Evolutionary conservation across 2,797 vertebrate species (phyloP).

Genomic region (Mallotus villosus): DNA sequence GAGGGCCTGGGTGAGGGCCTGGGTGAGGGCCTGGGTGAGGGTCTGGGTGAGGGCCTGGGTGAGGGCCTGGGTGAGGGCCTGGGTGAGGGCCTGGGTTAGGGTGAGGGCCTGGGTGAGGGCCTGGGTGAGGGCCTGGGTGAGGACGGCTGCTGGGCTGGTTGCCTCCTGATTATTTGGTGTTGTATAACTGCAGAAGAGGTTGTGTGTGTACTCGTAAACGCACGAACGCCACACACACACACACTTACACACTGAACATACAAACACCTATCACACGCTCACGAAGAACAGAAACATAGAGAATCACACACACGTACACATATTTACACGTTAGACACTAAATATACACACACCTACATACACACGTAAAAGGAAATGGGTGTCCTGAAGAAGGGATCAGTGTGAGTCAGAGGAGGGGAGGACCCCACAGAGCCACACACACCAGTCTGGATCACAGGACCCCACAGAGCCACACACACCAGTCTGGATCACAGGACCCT

Average conservation of each 20-base stretch:
- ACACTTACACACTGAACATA: neutral
- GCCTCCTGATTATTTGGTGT: slow-evolving; percentile 15
- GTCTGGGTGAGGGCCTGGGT: too few species aligned
- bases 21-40: slow-evolving; percentile 21
- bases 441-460: too few species aligned
- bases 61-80: slow-evolving; percentile 21
- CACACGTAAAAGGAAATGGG: neutral
- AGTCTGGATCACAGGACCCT: too few species aligned
- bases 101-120: slow-evolving; percentile 13
- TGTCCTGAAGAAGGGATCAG: slow-evolving; percentile 72
- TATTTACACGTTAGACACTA: neutral
- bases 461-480: too few species aligned
- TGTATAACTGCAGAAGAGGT: neutral
- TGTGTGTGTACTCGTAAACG: neutral
- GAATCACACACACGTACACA: slow-evolving; percentile 2
- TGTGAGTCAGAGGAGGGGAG: slow-evolving; percentile 70
- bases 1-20: slow-evolving; percentile 21
- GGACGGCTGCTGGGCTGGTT: slow-evolving; percentile 27
- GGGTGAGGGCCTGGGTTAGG: slow-evolving; percentile 21
- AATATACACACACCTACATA: neutral
- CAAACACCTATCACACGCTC: neutral
- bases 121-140: slow-evolving; percentile 16
- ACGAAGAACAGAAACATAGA: neutral
- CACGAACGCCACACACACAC: slow-evolving; percentile 14
- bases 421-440: too few species aligned